These are phyloP conservation scores for Tolmerus cingulatus DNA, from an alignment of 2,888 invertebrate genomes.

Conservation along the genomic window DNA sequence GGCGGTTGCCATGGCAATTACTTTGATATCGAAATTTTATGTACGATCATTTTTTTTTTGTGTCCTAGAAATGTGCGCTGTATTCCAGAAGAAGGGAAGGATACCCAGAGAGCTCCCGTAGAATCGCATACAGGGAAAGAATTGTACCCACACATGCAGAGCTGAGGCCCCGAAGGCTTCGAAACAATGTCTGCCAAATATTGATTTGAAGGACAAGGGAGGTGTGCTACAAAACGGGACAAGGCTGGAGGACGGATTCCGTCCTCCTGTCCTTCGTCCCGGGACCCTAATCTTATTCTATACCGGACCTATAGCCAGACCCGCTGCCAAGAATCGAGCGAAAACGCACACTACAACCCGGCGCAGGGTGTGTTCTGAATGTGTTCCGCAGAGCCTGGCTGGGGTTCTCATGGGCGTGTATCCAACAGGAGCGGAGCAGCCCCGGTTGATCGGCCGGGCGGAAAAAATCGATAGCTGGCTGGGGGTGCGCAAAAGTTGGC, in stretches of 20 bases:
- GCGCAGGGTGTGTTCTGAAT: background rate
- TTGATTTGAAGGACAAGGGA: conserved; percentile 25
- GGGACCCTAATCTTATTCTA: background rate
- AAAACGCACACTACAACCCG: background rate
- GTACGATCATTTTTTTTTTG: background rate
- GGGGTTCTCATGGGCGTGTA: conserved; percentile 27
- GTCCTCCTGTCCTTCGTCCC: conserved; percentile 11
- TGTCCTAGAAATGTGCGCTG: conserved; percentile 23
- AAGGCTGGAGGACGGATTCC: conserved; percentile 20
- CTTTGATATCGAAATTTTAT: conserved; percentile 5
- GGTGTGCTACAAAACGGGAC: conserved; percentile 30
- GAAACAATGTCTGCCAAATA: conserved; percentile 25
- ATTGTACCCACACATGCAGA: background rate
- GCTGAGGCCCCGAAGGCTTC: background rate
- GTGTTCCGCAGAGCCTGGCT: background rate
- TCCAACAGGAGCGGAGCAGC: background rate
- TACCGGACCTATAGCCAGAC: background rate
- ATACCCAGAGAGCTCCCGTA: background rate
- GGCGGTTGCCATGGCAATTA: conserved; percentile 16
- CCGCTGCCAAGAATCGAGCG: background rate
- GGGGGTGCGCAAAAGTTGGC: conserved; percentile 54
- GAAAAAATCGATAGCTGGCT: conserved; percentile 32
- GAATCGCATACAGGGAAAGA: background rate
- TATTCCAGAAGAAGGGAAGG: background rate
- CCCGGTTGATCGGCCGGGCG: conserved; percentile 37